A percentile compares a stretch with the other conserved stretches of the same genome.
Conservation (phyloP, 1,140 invertebrate genomes). For the Pachyrhynchus sulphureomaculatus region DNA sequence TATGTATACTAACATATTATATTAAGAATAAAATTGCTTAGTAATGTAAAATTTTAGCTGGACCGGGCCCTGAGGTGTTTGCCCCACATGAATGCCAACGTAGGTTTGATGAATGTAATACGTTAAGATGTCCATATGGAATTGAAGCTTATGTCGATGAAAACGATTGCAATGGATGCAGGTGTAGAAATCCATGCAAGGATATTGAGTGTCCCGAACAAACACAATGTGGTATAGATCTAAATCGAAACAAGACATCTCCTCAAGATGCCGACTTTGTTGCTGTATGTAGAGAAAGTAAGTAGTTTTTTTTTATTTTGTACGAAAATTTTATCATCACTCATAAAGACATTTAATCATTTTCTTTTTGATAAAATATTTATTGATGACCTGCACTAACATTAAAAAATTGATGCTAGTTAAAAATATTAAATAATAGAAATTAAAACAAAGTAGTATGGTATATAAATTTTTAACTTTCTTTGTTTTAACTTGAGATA, state of each 20-base stretch:
- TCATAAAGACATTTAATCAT: too few relatives aligned
- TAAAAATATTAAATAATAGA: too few relatives aligned
- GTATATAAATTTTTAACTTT: too few relatives aligned
- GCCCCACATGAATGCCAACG: constrained; percentile 55
- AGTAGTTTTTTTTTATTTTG: too few relatives aligned
- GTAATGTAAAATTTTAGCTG: constrained; percentile 1
- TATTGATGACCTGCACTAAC: too few relatives aligned
- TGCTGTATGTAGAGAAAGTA: constrained; percentile 66
- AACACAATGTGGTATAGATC: constrained; percentile 67
- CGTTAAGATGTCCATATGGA: constrained; percentile 72
- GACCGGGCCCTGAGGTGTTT: constrained; percentile 48
- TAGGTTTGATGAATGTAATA: constrained; percentile 60
- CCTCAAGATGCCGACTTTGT: constrained; percentile 52
- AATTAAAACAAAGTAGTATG: too few relatives aligned
- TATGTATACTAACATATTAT: too few relatives aligned
- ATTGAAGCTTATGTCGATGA: constrained; percentile 67
- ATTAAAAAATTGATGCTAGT: too few relatives aligned
- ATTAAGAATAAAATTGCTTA: too few relatives aligned
- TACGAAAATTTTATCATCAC: too few relatives aligned
- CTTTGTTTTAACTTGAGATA: too few relatives aligned
- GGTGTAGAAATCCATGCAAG: constrained; percentile 75
- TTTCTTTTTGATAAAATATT: too few relatives aligned
- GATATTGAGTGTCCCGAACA: constrained; percentile 61
- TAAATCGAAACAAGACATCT: constrained; percentile 53
- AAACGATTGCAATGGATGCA: constrained; percentile 70